Evolutionary conservation across 1,140 invertebrate genomes (phyloP), one percentile per base, ranked within the genome.

Genomic region (Scaptomyza pallida): DNA sequence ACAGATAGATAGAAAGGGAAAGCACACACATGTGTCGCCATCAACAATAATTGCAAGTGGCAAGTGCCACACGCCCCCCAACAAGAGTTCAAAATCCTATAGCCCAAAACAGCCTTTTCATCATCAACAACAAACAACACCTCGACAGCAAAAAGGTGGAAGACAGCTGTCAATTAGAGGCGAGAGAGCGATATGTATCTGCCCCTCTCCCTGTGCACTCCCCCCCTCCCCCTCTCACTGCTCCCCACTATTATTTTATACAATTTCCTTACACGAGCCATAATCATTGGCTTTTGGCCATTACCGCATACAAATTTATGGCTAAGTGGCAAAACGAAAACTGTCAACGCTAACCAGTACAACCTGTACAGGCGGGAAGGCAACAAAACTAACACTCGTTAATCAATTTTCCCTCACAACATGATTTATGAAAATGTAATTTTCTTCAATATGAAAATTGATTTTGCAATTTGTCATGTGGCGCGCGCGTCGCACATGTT

Each of bases 231-330:
- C n/a, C 21, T 5, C 26, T 5, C 3, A 1, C 55, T 21, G 21
- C 21, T 43, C 26, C 44, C 37, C 40, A 16, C 68, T 64, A 88
- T 88, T 81, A 81, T 70, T 88, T 62, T 26, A 69, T 41, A 48
- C 77, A 56, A 86, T 88, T 86, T 86, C 82, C 81, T 81, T 88
- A 88, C 81, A 30, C 72, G 65, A 70, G 73, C 77, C 44, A 59
- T 55, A 68, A 60, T 54, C 63, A 65, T 19, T 52, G 21, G 21
- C 15, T 47, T 65, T 44, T 37, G 68, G 35, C 40, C 26, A 55
- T 30, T 16, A 41, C 72, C 59, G 59, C 67, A 63, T 33, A 1
- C 50, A 41, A n/a, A 63, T 55, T 69, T 69, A 69, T 62, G 47
- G 57, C 56, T 33, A 64, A 65, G 52, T 55, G 68, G 5, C 47